Conservation (phyloP, 2,113 vertebrate species). For the Epinephelus lanceolatus region DNA sequence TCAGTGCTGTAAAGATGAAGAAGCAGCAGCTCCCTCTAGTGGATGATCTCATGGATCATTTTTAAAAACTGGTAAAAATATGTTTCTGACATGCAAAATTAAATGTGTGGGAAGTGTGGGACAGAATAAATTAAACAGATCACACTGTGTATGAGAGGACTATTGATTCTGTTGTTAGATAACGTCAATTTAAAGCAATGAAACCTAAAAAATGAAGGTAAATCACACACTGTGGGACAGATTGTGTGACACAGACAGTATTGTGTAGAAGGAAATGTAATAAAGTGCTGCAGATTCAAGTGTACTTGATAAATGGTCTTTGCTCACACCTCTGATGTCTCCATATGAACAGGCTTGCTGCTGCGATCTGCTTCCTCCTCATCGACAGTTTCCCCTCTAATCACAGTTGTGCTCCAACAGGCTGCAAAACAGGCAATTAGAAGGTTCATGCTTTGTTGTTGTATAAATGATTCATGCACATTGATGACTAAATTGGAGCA, state of each 20-base stretch:
- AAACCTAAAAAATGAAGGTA: no score
- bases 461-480: constrained; percentile 4
- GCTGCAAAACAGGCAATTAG: constrained; percentile 3
- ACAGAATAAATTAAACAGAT: background rate
- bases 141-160: background rate
- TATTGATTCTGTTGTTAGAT: background rate
- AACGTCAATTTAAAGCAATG: background rate
- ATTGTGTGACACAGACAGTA: background rate
- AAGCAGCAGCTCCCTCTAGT: constrained; percentile 69
- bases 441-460: background rate
- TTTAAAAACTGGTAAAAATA: no score
- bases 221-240: background rate
- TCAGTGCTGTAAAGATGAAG: background rate
- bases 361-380: background rate
- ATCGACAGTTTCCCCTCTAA: background rate
- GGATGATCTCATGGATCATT: constrained; percentile 15
- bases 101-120: background rate
- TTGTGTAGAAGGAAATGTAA: background rate
- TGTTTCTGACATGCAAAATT: background rate
- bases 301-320: background rate
- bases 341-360: background rate
- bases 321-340: background rate
- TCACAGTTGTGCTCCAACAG: background rate
- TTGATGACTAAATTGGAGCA: background rate
- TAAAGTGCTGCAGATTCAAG: background rate